Evolutionary conservation across 2,113 vertebrate species (phyloP).

Genomic region (Haemorhous mexicanus): DNA sequence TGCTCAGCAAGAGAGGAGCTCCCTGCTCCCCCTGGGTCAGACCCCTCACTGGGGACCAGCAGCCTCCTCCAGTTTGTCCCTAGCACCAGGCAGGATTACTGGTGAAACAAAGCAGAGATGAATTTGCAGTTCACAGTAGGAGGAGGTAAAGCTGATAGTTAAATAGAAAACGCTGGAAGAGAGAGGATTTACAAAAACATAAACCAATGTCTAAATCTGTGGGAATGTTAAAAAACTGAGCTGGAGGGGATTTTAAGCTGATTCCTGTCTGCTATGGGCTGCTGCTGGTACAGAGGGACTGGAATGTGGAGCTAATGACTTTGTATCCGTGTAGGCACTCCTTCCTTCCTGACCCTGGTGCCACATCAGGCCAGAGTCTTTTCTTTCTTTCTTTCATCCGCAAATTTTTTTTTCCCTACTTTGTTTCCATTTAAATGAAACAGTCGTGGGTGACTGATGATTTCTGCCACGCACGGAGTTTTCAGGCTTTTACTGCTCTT

Average conservation of each 20-base stretch:
- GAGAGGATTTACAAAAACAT: background rate
- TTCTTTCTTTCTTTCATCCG: background rate
- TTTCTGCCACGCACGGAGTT: background rate
- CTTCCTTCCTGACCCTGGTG: background rate
- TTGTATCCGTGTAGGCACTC: background rate
- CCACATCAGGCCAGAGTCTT: background rate
- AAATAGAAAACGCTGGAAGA: background rate
- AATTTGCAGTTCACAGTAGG: background rate
- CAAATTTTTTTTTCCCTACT: background rate
- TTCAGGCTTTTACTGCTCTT: background rate
- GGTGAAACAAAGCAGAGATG: background rate
- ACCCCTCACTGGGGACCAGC: background rate
- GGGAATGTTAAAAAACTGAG: background rate
- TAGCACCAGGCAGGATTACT: background rate
- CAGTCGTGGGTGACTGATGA: background rate
- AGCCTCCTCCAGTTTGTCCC: background rate
- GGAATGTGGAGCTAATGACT: background rate
- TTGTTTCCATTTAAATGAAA: background rate
- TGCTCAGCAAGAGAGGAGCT: background rate
- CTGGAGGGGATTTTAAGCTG: background rate
- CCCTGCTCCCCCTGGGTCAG: background rate
- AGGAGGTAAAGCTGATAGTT: background rate
- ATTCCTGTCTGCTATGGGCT: background rate
- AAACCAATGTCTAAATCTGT: background rate
- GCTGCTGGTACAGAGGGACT: background rate